Evolutionary conservation across 2,888 invertebrate species (phyloP).

Genomic region (Ichneumoninae sp.): DNA sequence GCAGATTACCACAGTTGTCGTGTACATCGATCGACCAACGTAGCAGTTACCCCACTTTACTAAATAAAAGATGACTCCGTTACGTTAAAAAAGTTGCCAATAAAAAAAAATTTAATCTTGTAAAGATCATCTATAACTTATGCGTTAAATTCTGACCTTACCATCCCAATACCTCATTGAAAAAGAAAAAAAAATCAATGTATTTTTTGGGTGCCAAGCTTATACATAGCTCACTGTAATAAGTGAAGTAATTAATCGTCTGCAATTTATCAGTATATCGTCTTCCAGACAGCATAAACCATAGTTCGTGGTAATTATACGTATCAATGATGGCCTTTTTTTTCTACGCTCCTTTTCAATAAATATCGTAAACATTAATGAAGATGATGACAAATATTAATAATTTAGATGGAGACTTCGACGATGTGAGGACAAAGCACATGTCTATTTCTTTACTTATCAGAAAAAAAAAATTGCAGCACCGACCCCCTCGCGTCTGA

Average conservation of each 20-base stretch:
- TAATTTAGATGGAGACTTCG: background rate
- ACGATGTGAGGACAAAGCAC: background rate
- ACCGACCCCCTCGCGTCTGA: no score
- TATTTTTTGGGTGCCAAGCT: no score
- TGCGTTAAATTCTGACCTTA: no score
- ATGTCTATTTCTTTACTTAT: background rate
- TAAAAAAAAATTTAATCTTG: no score
- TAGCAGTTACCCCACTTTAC: no score
- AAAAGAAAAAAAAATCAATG: no score
- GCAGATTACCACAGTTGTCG: no score
- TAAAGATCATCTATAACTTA: no score
- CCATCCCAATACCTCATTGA: no score
- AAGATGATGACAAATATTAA: background rate
- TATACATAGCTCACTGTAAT: background rate
- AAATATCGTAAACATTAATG: conserved; percentile 39
- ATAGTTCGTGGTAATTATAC: background rate
- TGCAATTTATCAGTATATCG: background rate
- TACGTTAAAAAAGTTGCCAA: no score
- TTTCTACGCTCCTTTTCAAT: conserved; percentile 19
- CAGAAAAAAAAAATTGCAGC: background rate
- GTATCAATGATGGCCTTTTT: background rate
- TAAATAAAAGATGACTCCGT: no score
- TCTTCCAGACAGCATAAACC: background rate
- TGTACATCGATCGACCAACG: no score
- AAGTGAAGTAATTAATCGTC: background rate